These are phyloP conservation scores for Aphaenogaster rudis DNA, from an alignment of 1,140 invertebrate species.

Conservation along the genomic window DNA sequence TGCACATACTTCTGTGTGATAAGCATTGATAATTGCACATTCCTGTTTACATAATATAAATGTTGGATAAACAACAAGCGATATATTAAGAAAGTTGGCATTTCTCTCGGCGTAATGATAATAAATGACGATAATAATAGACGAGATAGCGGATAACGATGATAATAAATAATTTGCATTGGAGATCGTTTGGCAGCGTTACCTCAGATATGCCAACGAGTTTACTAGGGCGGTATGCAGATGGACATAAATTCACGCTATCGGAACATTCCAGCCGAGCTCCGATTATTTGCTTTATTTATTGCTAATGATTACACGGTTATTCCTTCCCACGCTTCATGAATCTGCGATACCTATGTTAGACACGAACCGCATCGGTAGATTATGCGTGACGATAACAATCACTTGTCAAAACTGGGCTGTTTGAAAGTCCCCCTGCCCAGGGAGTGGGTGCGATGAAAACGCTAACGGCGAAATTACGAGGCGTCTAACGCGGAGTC, in stretches of 20 bases:
- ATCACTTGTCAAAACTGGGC: conserved; percentile 29
- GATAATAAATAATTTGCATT: conserved; percentile 8
- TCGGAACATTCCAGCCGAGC: conserved; percentile 5
- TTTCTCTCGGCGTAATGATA: conserved; percentile 21
- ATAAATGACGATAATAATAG: not conserved
- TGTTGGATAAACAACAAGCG: not conserved
- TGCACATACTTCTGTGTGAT: not conserved
- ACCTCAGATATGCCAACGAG: not conserved
- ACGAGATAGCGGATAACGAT: not conserved
- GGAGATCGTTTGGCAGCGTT: not conserved
- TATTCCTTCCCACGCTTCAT: conserved; percentile 22
- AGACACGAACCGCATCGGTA: not conserved
- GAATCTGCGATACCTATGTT: conserved; percentile 5
- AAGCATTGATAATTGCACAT: conserved; percentile 3
- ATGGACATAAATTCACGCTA: not conserved
- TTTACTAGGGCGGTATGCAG: not conserved
- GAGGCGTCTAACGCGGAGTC: not conserved
- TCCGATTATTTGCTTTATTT: conserved; percentile 37
- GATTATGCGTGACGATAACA: conserved; percentile 19
- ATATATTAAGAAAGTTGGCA: not conserved
- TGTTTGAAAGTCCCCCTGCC: not conserved
- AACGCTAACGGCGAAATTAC: conserved; percentile 21
- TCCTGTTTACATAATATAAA: not conserved
- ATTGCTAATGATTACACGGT: conserved; percentile 23
- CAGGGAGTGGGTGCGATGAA: conserved; percentile 8